Percentiles rank a stretch among this genome's conserved stretches.
These are phyloP conservation scores for Opisthocomus hoazin DNA, from an alignment of 2,113 vertebrate species.

Conservation along the genomic window DNA sequence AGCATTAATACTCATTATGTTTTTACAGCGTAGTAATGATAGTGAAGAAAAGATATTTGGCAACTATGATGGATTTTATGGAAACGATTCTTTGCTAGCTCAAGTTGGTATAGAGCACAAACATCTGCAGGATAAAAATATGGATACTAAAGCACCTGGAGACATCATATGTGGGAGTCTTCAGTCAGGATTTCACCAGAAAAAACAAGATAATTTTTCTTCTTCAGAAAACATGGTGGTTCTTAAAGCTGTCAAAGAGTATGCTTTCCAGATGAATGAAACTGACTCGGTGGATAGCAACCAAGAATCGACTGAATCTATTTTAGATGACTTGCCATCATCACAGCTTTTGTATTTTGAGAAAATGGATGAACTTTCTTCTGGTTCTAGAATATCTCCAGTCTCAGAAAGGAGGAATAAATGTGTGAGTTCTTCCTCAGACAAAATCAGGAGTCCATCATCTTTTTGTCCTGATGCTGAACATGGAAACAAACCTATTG, in stretches of 20 bases:
- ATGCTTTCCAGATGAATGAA: not conserved
- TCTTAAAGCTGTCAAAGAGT: not conserved
- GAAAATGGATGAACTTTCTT: not conserved
- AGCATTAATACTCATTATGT: fast-evolving
- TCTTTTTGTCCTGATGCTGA: not conserved
- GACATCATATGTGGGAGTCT: not conserved
- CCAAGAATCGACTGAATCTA: not conserved
- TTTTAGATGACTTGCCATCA: constrained; percentile 72
- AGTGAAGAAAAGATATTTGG: constrained; percentile 88
- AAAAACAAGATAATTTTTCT: not conserved
- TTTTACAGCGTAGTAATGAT: constrained; percentile 73
- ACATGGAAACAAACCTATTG: not conserved
- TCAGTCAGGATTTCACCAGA: not conserved
- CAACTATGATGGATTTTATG: constrained; percentile 81
- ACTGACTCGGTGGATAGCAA: not conserved
- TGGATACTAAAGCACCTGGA: not conserved
- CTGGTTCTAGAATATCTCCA: not conserved
- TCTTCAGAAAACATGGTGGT: not conserved
- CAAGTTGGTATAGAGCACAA: constrained; percentile 74
- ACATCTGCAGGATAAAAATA: not conserved
- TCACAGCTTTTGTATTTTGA: constrained; percentile 74
- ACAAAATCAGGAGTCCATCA: not conserved
- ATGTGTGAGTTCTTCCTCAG: fast-evolving
- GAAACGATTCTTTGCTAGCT: constrained; percentile 76
- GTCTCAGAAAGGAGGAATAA: not conserved